Conservation (phyloP, 1,140 invertebrate species). For the Papilio glaucus region DNA sequence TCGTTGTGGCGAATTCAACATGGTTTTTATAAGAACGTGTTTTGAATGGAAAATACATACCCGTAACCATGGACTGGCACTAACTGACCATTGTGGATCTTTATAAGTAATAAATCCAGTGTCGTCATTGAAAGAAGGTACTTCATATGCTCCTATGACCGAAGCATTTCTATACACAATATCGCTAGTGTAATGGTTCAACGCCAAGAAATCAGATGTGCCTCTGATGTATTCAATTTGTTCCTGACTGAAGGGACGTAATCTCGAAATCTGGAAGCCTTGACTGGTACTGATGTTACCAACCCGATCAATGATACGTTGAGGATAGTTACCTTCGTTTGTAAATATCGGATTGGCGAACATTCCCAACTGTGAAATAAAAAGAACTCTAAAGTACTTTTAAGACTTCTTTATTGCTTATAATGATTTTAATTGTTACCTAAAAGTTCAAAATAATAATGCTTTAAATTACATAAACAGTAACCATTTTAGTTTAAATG, state of each 20-base stretch:
- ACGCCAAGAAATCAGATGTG: slow-evolving; percentile 39
- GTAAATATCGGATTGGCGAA: slow-evolving; percentile 32
- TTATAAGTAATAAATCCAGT: slow-evolving; percentile 22
- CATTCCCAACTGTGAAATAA: slow-evolving; percentile 1
- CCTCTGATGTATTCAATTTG: slow-evolving; percentile 38
- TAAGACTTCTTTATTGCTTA: neutral
- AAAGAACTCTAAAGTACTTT: neutral
- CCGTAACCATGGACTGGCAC: slow-evolving; percentile 25
- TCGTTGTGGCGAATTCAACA: too few relatives aligned
- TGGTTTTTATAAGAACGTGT: too few relatives aligned
- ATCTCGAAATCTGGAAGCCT: slow-evolving; percentile 14
- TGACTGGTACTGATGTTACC: slow-evolving; percentile 5
- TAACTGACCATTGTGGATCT: slow-evolving; percentile 38
- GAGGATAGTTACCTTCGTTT: slow-evolving; percentile 23
- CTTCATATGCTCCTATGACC: slow-evolving; percentile 29
- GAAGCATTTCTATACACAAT: slow-evolving; percentile 43
- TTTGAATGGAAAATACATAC: slow-evolving; percentile 21
- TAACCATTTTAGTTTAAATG: too few relatives aligned
- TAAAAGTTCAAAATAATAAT: too few relatives aligned
- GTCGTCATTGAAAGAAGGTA: slow-evolving; percentile 39
- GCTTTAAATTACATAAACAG: too few relatives aligned
- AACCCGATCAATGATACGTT: slow-evolving; percentile 23
- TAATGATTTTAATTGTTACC: too few relatives aligned
- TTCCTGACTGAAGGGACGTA: slow-evolving; percentile 37
- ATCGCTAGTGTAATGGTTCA: slow-evolving; percentile 41